Conservation (phyloP, 1,140 invertebrate species). For the Protaetia brevitarsis region DNA sequence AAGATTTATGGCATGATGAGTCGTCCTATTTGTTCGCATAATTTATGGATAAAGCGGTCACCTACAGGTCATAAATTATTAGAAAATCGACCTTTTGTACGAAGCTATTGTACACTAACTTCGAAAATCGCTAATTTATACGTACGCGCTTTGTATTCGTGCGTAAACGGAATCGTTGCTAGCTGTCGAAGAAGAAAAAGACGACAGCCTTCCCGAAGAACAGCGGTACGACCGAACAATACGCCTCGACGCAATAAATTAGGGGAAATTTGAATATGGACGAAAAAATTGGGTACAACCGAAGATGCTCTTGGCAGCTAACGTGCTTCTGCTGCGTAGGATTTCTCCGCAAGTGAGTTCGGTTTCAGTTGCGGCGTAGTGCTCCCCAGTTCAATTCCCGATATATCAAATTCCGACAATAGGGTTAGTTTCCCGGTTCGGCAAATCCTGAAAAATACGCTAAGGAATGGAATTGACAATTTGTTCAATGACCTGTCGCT, state of each 20-base stretch:
- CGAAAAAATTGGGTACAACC: not conserved
- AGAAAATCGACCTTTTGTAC: no score
- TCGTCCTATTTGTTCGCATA: no score
- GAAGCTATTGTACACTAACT: no score
- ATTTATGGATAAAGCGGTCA: no score
- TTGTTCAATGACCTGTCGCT: conserved; percentile 19
- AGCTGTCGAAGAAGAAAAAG: not conserved
- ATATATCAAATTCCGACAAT: conserved; percentile 23
- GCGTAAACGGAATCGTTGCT: no score
- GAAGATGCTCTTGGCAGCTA: not conserved
- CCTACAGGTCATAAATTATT: no score
- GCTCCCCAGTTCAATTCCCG: conserved; percentile 2
- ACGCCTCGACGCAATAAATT: conserved; percentile 10
- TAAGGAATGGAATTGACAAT: conserved; percentile 23
- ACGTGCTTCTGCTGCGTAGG: not conserved
- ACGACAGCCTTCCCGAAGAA: no score
- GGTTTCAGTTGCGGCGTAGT: conserved; percentile 4
- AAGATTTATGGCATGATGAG: no score
- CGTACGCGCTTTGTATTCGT: no score
- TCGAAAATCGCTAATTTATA: no score
- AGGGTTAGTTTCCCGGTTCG: conserved; percentile 22
- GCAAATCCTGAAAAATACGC: conserved; percentile 23
- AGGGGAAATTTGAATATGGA: conserved; percentile 20
- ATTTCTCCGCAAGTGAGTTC: not conserved
- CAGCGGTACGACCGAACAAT: not conserved